phyloP scores from a whole-genome alignment of 2,888 invertebrate genomes.

The Acheta domesticus region DNA sequence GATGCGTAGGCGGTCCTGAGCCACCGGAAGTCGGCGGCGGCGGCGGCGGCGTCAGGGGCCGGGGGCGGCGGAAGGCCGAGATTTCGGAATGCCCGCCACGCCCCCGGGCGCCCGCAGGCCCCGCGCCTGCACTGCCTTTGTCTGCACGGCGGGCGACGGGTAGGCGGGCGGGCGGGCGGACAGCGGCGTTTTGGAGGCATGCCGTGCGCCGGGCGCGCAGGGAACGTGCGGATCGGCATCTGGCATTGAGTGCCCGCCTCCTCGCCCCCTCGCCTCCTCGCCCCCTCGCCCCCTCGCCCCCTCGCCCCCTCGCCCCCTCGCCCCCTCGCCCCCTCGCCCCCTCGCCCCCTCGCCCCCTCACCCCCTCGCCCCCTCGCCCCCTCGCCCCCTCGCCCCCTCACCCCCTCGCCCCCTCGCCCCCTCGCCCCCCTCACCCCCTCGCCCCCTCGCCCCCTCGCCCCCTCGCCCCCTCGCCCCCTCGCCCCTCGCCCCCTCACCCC shows the following conservation, averaged over 20 bases:
- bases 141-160: too few relatives aligned
- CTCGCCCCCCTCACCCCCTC: too few relatives aligned
- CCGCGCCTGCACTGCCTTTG: too few relatives aligned
- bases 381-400: background rate
- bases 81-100: too few relatives aligned
- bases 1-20: too few relatives aligned
- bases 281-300: background rate
- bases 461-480: too few relatives aligned
- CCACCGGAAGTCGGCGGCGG: too few relatives aligned
- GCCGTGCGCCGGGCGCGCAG: background rate
- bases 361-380: background rate
- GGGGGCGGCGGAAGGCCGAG: too few relatives aligned
- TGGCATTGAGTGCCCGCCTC: background rate
- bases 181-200: background rate
- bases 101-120: too few relatives aligned
- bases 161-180: background rate
- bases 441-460: background rate
- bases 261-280: background rate
- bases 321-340: background rate
- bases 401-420: background rate
- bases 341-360: background rate
- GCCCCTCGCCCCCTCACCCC: too few relatives aligned
- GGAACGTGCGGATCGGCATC: constrained; percentile 8
- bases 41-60: too few relatives aligned
- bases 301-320: background rate